Evolutionary conservation across 1,140 invertebrate species (phyloP), one percentile per base, ranked within the genome.

Genomic region (Calephelis virginiensis): DNA sequence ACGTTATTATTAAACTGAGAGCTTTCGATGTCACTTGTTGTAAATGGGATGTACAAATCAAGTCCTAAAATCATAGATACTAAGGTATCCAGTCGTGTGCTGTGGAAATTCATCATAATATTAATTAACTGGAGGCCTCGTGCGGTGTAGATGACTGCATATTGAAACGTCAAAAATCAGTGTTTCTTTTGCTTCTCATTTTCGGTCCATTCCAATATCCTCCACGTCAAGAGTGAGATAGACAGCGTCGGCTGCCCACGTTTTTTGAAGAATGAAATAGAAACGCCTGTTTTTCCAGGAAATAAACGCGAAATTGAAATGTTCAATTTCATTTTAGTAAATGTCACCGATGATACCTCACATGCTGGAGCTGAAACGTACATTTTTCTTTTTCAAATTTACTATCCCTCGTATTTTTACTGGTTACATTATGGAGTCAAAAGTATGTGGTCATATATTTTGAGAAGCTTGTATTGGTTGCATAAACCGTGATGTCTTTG

Each of bases 111-210:
- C 66, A 68, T 67, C 70, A 71, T 85, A 81, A 82, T 78, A 81
- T 88, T 88, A 90, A 90, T 90, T 86, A 85, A 85, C 75, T 74
- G 71, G 66, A 70, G 68, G 77, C 70, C 75, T 77, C 78, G 78
- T 68, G 74, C 72, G 75, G 67, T 71, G 73, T 68, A 80, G 86
- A 85, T 86, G 88, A 90, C 85, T 89, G 88, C 84, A 90, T 90
- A 90, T 89, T 88, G 86, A 84, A 89, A 88, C 72, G 88, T 90
- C 88, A 87, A 85, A 87, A 83, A 82, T 84, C 80, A 76, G 77
- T 80, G 82, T 90, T 89, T 85, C 87, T 90, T 90, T 90, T 89
- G 71, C 82, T 83, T 85, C 79, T 86, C 83, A 89, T 89, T 90
- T 87, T 86, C 78, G 85, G 83, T 79, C 79, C 78, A 72, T 81